These are phyloP conservation scores for Cherax quadricarinatus DNA, from an alignment of 1,140 invertebrate genomes.

Conservation along the genomic window DNA sequence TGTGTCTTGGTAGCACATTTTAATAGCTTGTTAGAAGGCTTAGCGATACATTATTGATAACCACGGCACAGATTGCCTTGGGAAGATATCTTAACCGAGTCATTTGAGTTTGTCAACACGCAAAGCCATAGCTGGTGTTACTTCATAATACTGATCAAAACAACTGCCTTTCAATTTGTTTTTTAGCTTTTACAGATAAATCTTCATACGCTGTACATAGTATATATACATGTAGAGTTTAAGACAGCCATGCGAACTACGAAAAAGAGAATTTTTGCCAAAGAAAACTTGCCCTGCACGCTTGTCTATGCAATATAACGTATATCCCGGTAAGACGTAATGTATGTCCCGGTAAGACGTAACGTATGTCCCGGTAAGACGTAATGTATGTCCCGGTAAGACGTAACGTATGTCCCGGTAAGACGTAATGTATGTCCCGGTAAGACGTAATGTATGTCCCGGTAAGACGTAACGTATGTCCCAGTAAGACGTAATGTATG, in stretches of 20 bases:
- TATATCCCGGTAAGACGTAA: background rate
- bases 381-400: background rate
- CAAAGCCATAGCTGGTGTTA: background rate
- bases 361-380: background rate
- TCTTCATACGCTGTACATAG: too few species aligned
- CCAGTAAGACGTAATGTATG: background rate
- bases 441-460: background rate
- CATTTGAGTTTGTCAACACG: background rate
- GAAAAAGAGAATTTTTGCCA: slow-evolving; percentile 32
- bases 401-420: background rate
- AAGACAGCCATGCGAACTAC: background rate
- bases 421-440: background rate
- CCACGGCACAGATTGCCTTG: background rate
- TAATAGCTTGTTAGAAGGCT: too few species aligned
- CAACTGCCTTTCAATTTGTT: too few species aligned
- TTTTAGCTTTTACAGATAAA: too few species aligned
- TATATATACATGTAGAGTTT: background rate
- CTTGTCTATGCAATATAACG: slow-evolving; percentile 55
- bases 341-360: background rate
- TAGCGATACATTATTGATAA: too few species aligned
- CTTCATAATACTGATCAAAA: too few species aligned
- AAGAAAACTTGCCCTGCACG: slow-evolving; percentile 42
- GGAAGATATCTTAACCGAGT: background rate
- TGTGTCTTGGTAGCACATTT: too few species aligned
- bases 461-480: background rate